phyloP scores from a whole-genome alignment of 2,888 invertebrate species.

The Cryptophagus acutangulus region DNA sequence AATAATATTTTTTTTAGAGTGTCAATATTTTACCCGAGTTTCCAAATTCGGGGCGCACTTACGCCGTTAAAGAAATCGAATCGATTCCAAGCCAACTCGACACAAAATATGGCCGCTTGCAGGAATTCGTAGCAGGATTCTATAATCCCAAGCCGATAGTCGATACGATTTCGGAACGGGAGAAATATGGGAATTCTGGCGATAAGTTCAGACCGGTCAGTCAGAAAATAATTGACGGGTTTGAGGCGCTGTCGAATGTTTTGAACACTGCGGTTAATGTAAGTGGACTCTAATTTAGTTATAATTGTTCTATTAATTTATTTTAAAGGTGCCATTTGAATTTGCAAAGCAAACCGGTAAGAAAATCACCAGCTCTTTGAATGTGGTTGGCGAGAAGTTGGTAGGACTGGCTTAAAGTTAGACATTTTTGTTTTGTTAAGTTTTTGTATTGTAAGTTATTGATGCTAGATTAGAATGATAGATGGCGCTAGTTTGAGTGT shows the following conservation, averaged over 20 bases:
- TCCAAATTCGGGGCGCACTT: conserved; percentile 39
- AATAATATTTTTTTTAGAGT: too few species aligned
- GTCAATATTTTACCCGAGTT: too few species aligned
- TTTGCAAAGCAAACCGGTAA: conserved; percentile 32
- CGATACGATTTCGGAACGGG: conserved; percentile 69
- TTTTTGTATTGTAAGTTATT: too few species aligned
- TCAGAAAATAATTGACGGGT: conserved; percentile 61
- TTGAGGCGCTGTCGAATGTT: conserved; percentile 54
- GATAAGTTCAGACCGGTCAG: conserved; percentile 63
- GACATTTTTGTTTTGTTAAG: too few species aligned
- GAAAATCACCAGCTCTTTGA: conserved; percentile 33
- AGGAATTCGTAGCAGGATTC: conserved; percentile 38
- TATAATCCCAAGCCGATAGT: conserved; percentile 62
- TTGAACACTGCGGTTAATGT: conserved; percentile 42
- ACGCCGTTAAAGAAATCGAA: conserved; percentile 39
- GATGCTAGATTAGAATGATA: too few species aligned
- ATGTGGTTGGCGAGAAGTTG: conserved; percentile 37
- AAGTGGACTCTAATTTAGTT: conserved; percentile 20
- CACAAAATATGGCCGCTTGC: conserved; percentile 38
- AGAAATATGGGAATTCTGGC: conserved; percentile 75
- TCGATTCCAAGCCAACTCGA: conserved; percentile 37
- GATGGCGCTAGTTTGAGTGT: conserved; percentile 4
- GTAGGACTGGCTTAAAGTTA: too few species aligned
- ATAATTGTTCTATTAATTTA: conserved; percentile 6
- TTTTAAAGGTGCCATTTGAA: conserved; percentile 35